These are phyloP conservation scores for Catharus fuscescens DNA, from an alignment of 2,113 vertebrate species.

Conservation along the genomic window DNA sequence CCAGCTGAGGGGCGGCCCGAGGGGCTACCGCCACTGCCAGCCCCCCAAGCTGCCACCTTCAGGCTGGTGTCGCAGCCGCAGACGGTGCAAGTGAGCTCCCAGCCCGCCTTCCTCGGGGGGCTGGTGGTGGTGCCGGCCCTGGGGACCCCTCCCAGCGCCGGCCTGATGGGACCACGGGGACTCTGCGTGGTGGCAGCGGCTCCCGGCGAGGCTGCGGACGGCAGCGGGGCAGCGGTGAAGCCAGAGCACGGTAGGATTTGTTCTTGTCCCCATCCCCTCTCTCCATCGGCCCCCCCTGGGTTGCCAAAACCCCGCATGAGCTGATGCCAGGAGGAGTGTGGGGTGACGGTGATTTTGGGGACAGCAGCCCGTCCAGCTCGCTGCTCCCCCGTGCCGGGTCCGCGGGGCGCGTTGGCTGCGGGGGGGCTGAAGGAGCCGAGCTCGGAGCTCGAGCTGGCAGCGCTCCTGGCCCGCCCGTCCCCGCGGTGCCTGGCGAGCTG, in stretches of 20 bases:
- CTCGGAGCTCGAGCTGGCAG: not conserved
- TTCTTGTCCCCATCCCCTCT: not conserved
- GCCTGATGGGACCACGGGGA: not conserved
- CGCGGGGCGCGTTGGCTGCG: fast-evolving
- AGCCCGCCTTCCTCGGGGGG: conserved; percentile 2
- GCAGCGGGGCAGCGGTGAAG: not conserved
- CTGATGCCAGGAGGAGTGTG: fast-evolving
- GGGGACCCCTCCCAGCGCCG: not conserved
- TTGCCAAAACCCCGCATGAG: not conserved
- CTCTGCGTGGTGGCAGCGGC: not conserved
- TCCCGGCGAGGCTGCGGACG: not conserved
- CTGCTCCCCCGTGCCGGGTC: not conserved
- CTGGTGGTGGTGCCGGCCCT: not conserved
- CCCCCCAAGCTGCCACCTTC: conserved; percentile 54
- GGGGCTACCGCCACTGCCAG: not conserved
- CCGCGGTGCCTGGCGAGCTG: not conserved
- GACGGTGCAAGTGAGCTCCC: conserved; percentile 59
- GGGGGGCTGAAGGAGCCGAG: not conserved
- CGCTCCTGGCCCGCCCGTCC: not conserved
- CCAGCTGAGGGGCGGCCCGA: not conserved
- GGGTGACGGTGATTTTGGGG: fast-evolving
- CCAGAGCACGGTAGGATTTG: not conserved
- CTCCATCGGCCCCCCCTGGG: not conserved
- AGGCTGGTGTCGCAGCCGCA: conserved; percentile 67
- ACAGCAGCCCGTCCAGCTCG: fast-evolving